phyloP scores from a whole-genome alignment of 2,113 vertebrate genomes.

The Corythoichthys intestinalis region DNA sequence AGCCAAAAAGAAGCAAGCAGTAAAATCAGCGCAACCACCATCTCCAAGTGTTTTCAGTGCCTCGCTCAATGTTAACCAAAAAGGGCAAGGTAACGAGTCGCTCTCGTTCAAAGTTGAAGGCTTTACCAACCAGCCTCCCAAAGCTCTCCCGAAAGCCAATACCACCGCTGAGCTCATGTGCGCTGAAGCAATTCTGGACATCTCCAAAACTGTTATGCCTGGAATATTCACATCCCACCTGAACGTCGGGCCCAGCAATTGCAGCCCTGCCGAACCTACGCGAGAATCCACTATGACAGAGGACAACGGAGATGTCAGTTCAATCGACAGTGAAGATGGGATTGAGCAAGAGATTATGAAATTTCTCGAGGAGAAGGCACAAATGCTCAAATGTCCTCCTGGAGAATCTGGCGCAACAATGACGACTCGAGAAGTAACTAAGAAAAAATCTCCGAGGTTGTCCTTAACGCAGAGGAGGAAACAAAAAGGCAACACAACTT shows the following conservation, averaged over 20 bases:
- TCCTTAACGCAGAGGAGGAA: slow-evolving; percentile 70
- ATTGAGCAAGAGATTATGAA: slow-evolving; percentile 92
- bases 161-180: slow-evolving; percentile 90
- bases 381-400: slow-evolving; percentile 67
- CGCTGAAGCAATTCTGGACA: slow-evolving; percentile 94
- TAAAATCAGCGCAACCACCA: slow-evolving; percentile 41
- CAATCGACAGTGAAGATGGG: slow-evolving; percentile 89
- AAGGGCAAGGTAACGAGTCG: slow-evolving; percentile 48
- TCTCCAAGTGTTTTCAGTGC: slow-evolving; percentile 11
- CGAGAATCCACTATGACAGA: slow-evolving; percentile 38
- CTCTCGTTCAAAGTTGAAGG: slow-evolving; percentile 38
- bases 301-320: slow-evolving; percentile 76
- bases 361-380: slow-evolving; percentile 88
- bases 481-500: slow-evolving; percentile 46
- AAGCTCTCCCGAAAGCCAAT: slow-evolving; percentile 71
- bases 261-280: slow-evolving; percentile 21
- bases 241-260: slow-evolving; percentile 23
- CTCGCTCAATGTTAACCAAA: slow-evolving; percentile 20
- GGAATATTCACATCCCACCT: slow-evolving; percentile 54
- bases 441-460: slow-evolving; percentile 59
- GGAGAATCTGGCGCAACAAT: slow-evolving; percentile 34
- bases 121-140: slow-evolving; percentile 32
- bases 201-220: slow-evolving; percentile 91
- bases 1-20: slow-evolving; percentile 62
- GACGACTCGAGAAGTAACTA: slow-evolving; percentile 25